phyloP scores from a whole-genome alignment of 2,888 invertebrate species.

The Myopa tessellatipennis region DNA sequence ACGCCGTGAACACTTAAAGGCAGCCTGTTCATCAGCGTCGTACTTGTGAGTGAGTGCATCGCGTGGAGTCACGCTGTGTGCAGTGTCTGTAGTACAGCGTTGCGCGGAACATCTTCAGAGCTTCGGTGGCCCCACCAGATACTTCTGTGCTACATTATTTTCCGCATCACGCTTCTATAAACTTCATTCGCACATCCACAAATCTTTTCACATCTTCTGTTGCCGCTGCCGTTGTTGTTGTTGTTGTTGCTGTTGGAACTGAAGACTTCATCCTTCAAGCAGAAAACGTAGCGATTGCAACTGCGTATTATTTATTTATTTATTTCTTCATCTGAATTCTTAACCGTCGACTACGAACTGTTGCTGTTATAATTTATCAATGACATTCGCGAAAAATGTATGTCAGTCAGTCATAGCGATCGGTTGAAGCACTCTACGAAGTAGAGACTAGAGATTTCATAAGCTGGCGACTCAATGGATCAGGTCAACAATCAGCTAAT shows the following conservation, averaged over 20 bases:
- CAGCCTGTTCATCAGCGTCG: constrained; percentile 26
- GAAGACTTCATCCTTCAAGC: constrained; percentile 20
- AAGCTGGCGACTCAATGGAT: too few relatives aligned
- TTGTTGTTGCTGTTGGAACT: background rate
- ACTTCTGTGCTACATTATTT: constrained; percentile 36
- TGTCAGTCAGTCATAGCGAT: background rate
- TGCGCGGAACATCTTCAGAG: background rate
- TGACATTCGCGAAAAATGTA: constrained; percentile 24
- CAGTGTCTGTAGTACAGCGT: background rate
- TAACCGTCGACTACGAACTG: constrained; percentile 7
- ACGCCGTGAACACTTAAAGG: constrained; percentile 28
- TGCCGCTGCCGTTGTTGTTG: background rate
- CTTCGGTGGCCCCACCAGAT: background rate
- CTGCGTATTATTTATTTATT: constrained; percentile 21
- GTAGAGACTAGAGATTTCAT: background rate
- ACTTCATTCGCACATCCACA: constrained; percentile 38
- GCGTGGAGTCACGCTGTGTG: background rate
- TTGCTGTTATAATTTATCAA: constrained; percentile 36
- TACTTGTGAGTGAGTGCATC: background rate
- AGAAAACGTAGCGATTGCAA: constrained; percentile 10
- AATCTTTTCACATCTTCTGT: constrained; percentile 32
- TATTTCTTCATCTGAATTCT: constrained; percentile 16
- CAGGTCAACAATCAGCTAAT: too few relatives aligned
- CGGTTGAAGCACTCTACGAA: background rate
- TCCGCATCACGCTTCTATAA: constrained; percentile 41